A percentile compares a stretch with the other conserved stretches of the same genome.
phyloP scores from a whole-genome alignment of 2,113 vertebrate species.

The rat (Rattus norvegicus) region DNA sequence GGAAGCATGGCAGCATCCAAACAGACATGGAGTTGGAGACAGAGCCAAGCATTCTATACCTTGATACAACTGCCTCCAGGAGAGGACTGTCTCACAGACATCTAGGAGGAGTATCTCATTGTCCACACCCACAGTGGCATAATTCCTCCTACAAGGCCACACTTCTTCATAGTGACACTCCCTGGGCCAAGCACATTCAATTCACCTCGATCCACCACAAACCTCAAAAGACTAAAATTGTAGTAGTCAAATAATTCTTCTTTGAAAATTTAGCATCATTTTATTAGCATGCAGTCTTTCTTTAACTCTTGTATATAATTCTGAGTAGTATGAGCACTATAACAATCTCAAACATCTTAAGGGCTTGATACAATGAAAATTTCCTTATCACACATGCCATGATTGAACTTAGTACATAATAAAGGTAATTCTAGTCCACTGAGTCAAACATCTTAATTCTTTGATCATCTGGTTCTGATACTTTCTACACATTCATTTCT shows the following conservation, averaged over 20 bases:
- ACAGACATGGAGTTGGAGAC: too few species aligned
- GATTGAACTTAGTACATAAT: constrained; percentile 16
- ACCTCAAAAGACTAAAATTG: constrained; percentile 61
- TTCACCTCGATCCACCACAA: too few species aligned
- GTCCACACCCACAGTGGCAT: too few species aligned
- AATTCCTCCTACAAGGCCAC: too few species aligned
- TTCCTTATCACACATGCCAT: constrained; percentile 27
- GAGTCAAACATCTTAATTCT: neutral
- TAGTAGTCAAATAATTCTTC: constrained; percentile 56
- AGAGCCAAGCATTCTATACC: too few species aligned
- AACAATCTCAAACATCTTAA: constrained; percentile 55
- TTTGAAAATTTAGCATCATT: constrained; percentile 63
- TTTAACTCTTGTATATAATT: constrained; percentile 62
- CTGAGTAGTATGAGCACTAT: constrained; percentile 32
- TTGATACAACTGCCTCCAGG: too few species aligned
- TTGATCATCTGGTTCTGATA: neutral
- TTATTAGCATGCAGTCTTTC: constrained; percentile 62
- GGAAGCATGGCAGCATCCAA: too few species aligned
- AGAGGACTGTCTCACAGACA: too few species aligned
- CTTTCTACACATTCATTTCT: constrained; percentile 6
- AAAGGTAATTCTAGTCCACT: constrained; percentile 16
- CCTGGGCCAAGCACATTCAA: too few species aligned
- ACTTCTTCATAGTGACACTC: too few species aligned
- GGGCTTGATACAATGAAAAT: constrained; percentile 37
- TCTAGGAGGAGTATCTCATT: too few species aligned